A percentile compares a stretch with the other conserved stretches of the same genome.
These are phyloP conservation scores for Synanthedon myopaeformis DNA, from an alignment of 2,888 invertebrate species.

Conservation along the genomic window DNA sequence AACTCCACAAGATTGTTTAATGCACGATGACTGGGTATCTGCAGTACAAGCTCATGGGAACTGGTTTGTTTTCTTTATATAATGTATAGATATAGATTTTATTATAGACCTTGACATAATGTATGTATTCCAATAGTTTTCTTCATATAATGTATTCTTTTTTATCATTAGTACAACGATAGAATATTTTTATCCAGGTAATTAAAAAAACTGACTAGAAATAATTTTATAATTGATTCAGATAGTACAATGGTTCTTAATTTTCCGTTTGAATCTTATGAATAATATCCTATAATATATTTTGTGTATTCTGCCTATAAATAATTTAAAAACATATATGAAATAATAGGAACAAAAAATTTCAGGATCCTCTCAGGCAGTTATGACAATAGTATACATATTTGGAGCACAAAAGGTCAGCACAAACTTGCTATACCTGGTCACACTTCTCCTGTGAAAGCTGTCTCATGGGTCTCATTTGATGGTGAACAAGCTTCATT, in stretches of 20 bases:
- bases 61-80: constrained; percentile 63
- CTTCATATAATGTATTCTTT: not conserved
- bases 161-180: too few relatives aligned
- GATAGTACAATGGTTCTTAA: not conserved
- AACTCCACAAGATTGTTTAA: constrained; percentile 89
- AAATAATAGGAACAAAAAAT: constrained; percentile 9
- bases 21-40: constrained; percentile 99
- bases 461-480: constrained; percentile 86
- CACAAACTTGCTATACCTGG: constrained; percentile 87
- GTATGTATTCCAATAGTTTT: too few relatives aligned
- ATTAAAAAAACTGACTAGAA: too few relatives aligned
- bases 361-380: constrained; percentile 90
- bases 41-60: constrained; percentile 78
- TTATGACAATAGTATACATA: constrained; percentile 91
- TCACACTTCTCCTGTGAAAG: constrained; percentile 89
- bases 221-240: too few relatives aligned
- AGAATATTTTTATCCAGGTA: too few relatives aligned
- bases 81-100: too few relatives aligned
- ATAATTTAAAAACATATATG: constrained; percentile 3
- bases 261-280: not conserved
- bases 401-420: constrained; percentile 90
- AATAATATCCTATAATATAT: not conserved
- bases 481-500: constrained; percentile 75
- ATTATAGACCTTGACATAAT: too few relatives aligned
- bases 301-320: too few relatives aligned